Evolutionary conservation across 1,140 invertebrate species (phyloP).

Genomic region (Druon quercuslanigerum): DNA sequence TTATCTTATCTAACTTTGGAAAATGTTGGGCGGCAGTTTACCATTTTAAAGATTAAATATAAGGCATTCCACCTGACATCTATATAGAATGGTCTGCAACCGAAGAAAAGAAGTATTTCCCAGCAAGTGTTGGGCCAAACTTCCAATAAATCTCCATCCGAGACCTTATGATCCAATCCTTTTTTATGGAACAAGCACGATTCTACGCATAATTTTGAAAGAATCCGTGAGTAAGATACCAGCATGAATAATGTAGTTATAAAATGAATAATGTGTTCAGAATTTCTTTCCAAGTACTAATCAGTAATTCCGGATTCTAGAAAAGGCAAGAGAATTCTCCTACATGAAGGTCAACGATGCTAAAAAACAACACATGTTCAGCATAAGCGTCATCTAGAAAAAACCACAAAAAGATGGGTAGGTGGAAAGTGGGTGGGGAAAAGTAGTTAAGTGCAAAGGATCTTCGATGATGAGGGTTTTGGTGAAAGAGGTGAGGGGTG

Average conservation of each 20-base stretch:
- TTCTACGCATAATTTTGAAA: background rate
- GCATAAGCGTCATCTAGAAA: background rate
- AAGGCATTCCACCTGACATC: too few species aligned
- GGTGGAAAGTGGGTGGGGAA: background rate
- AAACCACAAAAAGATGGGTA: background rate
- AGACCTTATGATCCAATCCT: too few species aligned
- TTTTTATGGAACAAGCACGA: background rate
- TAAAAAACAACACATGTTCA: background rate
- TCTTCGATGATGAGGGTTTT: background rate
- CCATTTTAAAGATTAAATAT: too few species aligned
- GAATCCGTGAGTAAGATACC: conserved; percentile 9
- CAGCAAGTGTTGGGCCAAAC: too few species aligned
- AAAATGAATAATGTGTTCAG: conserved; percentile 16
- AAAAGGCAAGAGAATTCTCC: background rate
- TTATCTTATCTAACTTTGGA: too few species aligned
- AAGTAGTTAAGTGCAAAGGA: conserved; percentile 9
- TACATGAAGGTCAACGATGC: background rate
- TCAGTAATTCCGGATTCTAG: conserved; percentile 1
- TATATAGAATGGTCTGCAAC: too few species aligned
- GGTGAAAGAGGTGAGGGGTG: conserved; percentile 16
- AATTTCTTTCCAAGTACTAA: conserved; percentile 20
- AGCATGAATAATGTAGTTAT: conserved; percentile 11
- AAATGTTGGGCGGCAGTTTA: too few species aligned
- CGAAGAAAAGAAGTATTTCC: too few species aligned
- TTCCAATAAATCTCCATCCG: too few species aligned